A percentile compares a stretch with the other conserved stretches of the same genome.
These are phyloP conservation scores for Balearica regulorum DNA, from an alignment of 2,797 vertebrate species.

Conservation along the genomic window DNA sequence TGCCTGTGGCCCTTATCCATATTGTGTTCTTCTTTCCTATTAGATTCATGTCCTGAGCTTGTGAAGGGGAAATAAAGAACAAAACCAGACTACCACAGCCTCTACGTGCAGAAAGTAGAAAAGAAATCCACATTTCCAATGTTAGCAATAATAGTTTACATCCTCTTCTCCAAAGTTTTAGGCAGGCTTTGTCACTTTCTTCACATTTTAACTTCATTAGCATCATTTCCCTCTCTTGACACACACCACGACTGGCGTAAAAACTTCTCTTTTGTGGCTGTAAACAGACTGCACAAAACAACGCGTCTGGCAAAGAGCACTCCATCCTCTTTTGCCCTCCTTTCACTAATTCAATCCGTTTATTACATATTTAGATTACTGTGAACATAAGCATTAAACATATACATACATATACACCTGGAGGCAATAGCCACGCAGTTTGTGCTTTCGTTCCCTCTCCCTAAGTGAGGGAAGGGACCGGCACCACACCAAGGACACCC, in stretches of 20 bases:
- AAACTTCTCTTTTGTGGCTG: background rate
- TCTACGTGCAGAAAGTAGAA: background rate
- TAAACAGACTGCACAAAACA: background rate
- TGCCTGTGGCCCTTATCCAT: background rate
- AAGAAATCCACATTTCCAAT: background rate
- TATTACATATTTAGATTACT: background rate
- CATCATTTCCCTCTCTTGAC: background rate
- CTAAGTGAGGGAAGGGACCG: accelerated
- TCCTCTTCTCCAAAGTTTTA: background rate
- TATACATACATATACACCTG: accelerated
- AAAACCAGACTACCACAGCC: background rate
- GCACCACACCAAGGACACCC: accelerated
- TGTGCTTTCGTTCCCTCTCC: background rate
- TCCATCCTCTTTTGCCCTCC: background rate
- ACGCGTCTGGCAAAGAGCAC: background rate
- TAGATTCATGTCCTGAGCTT: background rate
- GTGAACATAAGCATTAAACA: background rate
- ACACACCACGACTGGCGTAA: background rate
- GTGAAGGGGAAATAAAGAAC: background rate
- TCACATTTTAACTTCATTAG: background rate
- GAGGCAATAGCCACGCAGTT: background rate
- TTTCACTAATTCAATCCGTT: background rate
- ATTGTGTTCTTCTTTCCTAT: background rate
- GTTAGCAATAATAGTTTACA: background rate
- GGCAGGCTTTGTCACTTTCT: background rate